These are phyloP conservation scores for Trialeurodes vaporariorum DNA, from an alignment of 1,140 invertebrate species.

Conservation along the genomic window DNA sequence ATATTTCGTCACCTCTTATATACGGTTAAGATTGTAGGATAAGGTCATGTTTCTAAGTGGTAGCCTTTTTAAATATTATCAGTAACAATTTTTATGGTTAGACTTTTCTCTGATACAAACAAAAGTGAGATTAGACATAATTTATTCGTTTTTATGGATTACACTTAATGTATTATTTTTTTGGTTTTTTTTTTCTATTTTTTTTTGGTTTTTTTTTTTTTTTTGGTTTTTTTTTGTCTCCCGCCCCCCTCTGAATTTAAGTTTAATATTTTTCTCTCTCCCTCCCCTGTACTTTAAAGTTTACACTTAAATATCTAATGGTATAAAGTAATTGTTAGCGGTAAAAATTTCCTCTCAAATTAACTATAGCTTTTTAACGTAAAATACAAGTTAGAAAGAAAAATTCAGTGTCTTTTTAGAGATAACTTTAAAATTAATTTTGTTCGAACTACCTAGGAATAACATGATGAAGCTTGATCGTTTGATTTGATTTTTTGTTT, in stretches of 20 bases:
- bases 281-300: not conserved
- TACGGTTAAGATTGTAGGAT: not conserved
- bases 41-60: not conserved
- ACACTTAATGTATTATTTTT: conserved; percentile 1
- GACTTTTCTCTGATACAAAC: not conserved
- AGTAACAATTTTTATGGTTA: not conserved
- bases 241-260: not conserved
- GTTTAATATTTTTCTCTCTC: not conserved
- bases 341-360: not conserved
- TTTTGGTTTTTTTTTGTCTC: no score
- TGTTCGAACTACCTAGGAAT: not conserved
- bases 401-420: not conserved
- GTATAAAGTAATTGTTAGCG: not conserved
- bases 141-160: not conserved
- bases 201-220: no score
- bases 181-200: no score
- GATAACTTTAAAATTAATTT: not conserved
- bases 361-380: no score
- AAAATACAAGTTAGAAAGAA: no score
- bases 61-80: not conserved
- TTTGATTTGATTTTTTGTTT: no score
- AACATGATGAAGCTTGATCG: no score
- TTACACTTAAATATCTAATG: no score
- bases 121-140: not conserved
- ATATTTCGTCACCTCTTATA: not conserved